Evolutionary conservation across 2,113 vertebrate genomes (phyloP).

Genomic region (Takifugu bimaculatus): DNA sequence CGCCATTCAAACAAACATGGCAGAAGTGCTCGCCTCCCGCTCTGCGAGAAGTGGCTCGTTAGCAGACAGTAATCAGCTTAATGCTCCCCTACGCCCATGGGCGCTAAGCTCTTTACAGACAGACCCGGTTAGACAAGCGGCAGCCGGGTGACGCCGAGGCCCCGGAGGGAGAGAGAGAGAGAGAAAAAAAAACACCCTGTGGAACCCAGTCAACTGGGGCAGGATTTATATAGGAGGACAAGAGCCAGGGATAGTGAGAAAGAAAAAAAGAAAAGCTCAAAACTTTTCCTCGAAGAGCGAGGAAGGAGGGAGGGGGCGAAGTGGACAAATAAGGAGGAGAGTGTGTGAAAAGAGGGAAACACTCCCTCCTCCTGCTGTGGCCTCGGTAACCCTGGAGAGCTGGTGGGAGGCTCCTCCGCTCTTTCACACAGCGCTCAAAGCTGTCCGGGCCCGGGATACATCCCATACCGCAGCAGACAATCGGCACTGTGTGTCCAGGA

Average conservation of each 20-base stretch:
- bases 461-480: slow-evolving; percentile 66
- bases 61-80: slow-evolving; percentile 71
- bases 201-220: not conserved
- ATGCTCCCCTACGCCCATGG: slow-evolving; percentile 52
- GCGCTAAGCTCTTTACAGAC: slow-evolving; percentile 70
- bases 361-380: slow-evolving; percentile 36
- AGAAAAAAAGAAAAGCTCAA: slow-evolving; percentile 20
- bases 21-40: slow-evolving; percentile 8
- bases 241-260: slow-evolving; percentile 14
- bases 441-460: slow-evolving; percentile 44
- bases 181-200: slow-evolving; percentile 12
- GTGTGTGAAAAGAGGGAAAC: slow-evolving; percentile 58
- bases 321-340: slow-evolving; percentile 48
- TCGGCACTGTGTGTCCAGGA: slow-evolving; percentile 55
- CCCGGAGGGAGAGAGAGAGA: slow-evolving; percentile 5
- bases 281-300: slow-evolving; percentile 36
- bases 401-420: slow-evolving; percentile 51
- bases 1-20: slow-evolving; percentile 37
- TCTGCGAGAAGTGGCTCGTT: slow-evolving; percentile 62
- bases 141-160: slow-evolving; percentile 29
- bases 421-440: slow-evolving; percentile 35
- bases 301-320: slow-evolving; percentile 16
- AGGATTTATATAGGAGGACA: slow-evolving; percentile 7
- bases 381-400: slow-evolving; percentile 62
- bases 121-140: slow-evolving; percentile 55